Evolutionary conservation across 1,140 invertebrate species (phyloP), one percentile per base, ranked within the genome.

Genomic region (Euschistus heros): DNA sequence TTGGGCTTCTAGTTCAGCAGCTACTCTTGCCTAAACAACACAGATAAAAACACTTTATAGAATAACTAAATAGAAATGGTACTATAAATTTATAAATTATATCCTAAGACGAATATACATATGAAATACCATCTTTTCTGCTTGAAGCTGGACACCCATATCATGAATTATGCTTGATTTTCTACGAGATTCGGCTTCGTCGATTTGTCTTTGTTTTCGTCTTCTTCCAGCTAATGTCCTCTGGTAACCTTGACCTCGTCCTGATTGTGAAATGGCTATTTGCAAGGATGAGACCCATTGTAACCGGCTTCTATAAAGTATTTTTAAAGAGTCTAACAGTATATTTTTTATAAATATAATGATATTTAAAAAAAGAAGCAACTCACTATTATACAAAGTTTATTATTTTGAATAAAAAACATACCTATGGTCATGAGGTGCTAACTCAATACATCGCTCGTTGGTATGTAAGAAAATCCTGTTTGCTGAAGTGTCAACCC

Each of bases 201-300:
- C 80, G 55, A 83, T 84, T 54, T 84, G 80, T 18, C 82, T 76
- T 14, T 83, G 73, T 20, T 80, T 80, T 33, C 80, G 79, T 27
- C 84, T 77, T 69, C 83, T 82, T 20, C 71, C 73, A 44, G 75
- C 77, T 52, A 77, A 71, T 67, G 79, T 74, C 47, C 82, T 77
- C 73, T 89, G 87, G 75, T 84, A 87, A 26, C 83, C 81, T 68
- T 84, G 81, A 30, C 78, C 79, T 0, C 83, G 80, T 0, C 77
- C 79, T 0, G 84, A 84, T 71, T 86, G 80, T 37, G 82, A 80
- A 44, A 86, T 82, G 8, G 86, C 87, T 54, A 82, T 80, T 65
- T 86, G 82, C 15, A 89, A 70, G 17, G 85, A 85, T 17, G 84
- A 84, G 46, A 86, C 75, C 85, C 84, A 87, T 72, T 87, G 85